phyloP scores from a whole-genome alignment of 2,797 vertebrate species.

The Spinibarbus caldwelli region DNA sequence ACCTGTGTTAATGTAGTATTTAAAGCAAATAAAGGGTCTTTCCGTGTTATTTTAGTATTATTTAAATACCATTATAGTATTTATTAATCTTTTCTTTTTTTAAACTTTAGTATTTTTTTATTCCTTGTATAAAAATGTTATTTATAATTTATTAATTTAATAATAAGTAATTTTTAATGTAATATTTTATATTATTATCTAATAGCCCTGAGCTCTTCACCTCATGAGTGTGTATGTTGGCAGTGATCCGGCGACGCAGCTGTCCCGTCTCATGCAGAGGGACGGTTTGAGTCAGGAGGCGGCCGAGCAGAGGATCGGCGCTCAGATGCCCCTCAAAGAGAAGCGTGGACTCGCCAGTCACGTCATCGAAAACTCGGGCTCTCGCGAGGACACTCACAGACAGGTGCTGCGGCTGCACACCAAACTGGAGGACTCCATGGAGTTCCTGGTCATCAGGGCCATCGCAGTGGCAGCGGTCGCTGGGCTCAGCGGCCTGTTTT shows the following conservation, averaged over 20 bases:
- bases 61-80: no score
- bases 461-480: slow-evolving; percentile 69
- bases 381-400: slow-evolving; percentile 81
- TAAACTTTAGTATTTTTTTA: no score
- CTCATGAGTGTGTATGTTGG: no score
- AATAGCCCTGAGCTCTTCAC: no score
- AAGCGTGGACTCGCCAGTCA: slow-evolving; percentile 88
- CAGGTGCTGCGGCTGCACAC: slow-evolving; percentile 89
- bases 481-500: slow-evolving; percentile 79
- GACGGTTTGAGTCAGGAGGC: slow-evolving; percentile 81
- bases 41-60: no score
- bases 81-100: no score
- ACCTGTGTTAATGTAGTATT: no score
- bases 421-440: slow-evolving; percentile 87
- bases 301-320: slow-evolving; percentile 85
- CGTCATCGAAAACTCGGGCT: slow-evolving; percentile 90
- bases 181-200: no score
- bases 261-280: slow-evolving; percentile 87
- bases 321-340: slow-evolving; percentile 93
- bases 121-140: no score
- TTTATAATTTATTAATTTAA: no score
- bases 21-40: no score
- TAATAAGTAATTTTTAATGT: no score
- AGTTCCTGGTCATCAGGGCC: slow-evolving; percentile 88
- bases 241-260: slow-evolving; percentile 89